Base-by-base conservation (phyloP, 2,797 vertebrate genomes). In the Apogon hyalosoma region DNA sequence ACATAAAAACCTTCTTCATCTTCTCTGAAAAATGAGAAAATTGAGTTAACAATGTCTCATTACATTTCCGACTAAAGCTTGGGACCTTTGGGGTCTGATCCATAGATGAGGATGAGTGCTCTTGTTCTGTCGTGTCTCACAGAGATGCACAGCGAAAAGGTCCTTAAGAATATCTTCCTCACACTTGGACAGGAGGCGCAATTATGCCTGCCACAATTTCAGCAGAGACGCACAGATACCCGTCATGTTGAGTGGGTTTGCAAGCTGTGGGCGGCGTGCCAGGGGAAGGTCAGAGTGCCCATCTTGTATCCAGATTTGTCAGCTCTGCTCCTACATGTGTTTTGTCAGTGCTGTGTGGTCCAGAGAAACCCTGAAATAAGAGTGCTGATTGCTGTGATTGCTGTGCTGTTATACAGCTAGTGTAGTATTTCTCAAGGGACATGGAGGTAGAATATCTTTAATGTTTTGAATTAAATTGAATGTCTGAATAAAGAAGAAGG, bases 271-370 rank as follows among this genome's bases (percentile, higher is more conserved):
- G 93, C 91, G 90, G 84, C 55, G 66, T 90, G 92, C 89, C 93
- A 91, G 81, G 89, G 90, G 90, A 93, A 93, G 93, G 93, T 94
- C 93, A 94, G 85, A 90, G 90, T 90, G 89, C 88, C 90, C 89
- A 89, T 94, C 91, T 93, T 93, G 89, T 89, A 90, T 92, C 91
- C 91, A 91, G 92, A 93, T 91, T 90, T 91, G 88, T 91, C 86
- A 58, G 85, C 84, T 87, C 58, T 62, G 86, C 82, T 92, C 79
- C 84, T 88, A 84, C 88, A 87, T 89, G 86, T 90, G 87, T 91
- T 93, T 83, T 88, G 82, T 90, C 84, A 88, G 87, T 57, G 67
- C 53, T 62, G 80, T 38, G 42, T 50, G 47, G 82, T 81, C 81
- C 75, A 70, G 80, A 84, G 70, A 83, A 89, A 89, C 83, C 85